A percentile compares a stretch with the other conserved stretches of the same genome.
Conservation (phyloP, 2,888 invertebrate genomes). For the Troglohyphantes excavatus region DNA sequence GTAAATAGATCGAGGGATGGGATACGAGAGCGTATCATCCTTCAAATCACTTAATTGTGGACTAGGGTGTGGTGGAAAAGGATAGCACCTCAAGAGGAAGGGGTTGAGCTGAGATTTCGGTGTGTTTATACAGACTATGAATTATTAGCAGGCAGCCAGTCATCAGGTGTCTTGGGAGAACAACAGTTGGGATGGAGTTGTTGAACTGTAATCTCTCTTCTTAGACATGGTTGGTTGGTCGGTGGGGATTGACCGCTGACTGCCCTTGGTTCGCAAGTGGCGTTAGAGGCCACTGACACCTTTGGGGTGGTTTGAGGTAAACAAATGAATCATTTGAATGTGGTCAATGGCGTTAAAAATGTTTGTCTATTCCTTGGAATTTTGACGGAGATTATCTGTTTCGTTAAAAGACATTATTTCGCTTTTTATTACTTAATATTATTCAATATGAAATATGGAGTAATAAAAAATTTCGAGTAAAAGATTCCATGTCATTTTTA, state of each 20-base stretch:
- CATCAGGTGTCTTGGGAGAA: background rate
- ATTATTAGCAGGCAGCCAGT: background rate
- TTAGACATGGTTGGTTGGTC: constrained; percentile 49
- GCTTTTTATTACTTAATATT: too few relatives aligned
- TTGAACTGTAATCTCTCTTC: constrained; percentile 54
- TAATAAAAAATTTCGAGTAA: too few relatives aligned
- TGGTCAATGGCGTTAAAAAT: too few relatives aligned
- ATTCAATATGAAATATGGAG: too few relatives aligned
- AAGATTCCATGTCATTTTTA: too few relatives aligned
- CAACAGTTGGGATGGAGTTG: constrained; percentile 43
- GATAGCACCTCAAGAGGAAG: background rate
- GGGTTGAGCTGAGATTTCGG: background rate
- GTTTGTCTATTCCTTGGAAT: too few relatives aligned
- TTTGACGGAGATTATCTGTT: too few relatives aligned
- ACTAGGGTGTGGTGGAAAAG: background rate
- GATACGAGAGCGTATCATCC: background rate
- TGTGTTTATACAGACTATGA: background rate
- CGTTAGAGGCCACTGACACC: constrained; percentile 65
- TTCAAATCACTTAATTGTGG: background rate
- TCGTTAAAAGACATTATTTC: too few relatives aligned
- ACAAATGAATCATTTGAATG: too few relatives aligned
- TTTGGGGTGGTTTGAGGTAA: background rate
- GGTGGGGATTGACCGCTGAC: constrained; percentile 43
- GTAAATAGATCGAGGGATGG: background rate
- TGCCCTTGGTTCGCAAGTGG: constrained; percentile 29